Evolutionary conservation across 1,140 invertebrate species (phyloP).

Genomic region (Parasteatoda tepidariorum): DNA sequence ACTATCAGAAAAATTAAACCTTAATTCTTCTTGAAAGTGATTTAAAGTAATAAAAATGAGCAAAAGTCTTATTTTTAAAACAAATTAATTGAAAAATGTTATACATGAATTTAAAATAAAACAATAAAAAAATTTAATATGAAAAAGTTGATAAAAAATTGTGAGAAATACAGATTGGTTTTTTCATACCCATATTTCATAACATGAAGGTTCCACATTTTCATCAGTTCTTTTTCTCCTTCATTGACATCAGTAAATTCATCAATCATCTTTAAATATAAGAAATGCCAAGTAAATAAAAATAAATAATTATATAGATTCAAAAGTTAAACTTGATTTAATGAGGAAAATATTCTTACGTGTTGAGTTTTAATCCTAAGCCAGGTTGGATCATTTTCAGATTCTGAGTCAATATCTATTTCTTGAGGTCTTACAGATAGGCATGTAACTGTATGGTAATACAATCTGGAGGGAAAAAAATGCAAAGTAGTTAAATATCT

Average conservation of each 20-base stretch:
- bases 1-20: too few relatives aligned
- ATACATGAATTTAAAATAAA: too few relatives aligned
- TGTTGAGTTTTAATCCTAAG: conserved; percentile 85
- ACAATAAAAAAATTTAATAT: too few relatives aligned
- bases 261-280: conserved; percentile 88
- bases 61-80: too few relatives aligned
- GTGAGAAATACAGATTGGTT: too few relatives aligned
- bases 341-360: conserved; percentile 66
- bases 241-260: conserved; percentile 99
- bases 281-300: neutral
- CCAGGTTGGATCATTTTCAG: conserved; percentile 95
- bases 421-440: conserved; percentile 94
- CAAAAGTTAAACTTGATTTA: neutral
- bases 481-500: too few relatives aligned
- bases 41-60: too few relatives aligned
- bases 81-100: too few relatives aligned
- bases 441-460: conserved; percentile 94
- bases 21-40: too few relatives aligned
- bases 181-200: conserved; percentile 83
- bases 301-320: neutral
- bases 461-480: conserved; percentile 73
- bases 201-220: conserved; percentile 97
- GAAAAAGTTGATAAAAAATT: too few relatives aligned
- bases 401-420: conserved; percentile 92
- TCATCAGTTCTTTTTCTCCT: conserved; percentile 98